Base-by-base conservation (phyloP, 2,888 invertebrate genomes). In the Melangyna quadrimaculata region DNA sequence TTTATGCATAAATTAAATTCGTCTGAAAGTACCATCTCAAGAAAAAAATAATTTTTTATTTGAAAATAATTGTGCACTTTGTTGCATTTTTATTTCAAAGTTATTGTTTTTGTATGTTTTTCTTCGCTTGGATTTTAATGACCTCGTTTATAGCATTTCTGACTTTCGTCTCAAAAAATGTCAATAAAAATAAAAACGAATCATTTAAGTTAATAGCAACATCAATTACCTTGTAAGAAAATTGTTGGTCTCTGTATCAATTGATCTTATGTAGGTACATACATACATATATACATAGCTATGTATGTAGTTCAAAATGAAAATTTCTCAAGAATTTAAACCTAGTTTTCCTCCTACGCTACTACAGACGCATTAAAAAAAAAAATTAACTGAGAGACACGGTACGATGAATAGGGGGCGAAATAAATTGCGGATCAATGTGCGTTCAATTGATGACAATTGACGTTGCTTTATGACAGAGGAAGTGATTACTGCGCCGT, bases 391-490 rank as follows among this genome's bases (percentile, higher is more conserved):
- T 27, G 14, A 27, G 24, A 29, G 45, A 71, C 53, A 48, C 57
- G 48, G 40, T 57, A 35, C 59, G 35, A 24, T 74, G 70, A 73
- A 65, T 27, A 59, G 22, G 63, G 67, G 73, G 57, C 69, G 37
- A 19, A 77, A 78, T 86, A 65, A 78, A 81, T 73, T 63, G 51
- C 69, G 61, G 84, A 86, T 86, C 86, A 86, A 79, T 79, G 79
- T 71, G 83, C 74, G 79, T 71, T 83, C 79, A 83, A 86, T 86
- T 86, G 86, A 78, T 53, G 77, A 43, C 81, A 86, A 86, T 86
- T 86, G 84, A 65, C 77, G 77, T 69, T 81, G 70, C 63, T 81
- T 81, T 81, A 81, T 73, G 72, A 80, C 72, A 22, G 61, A 75
- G 84, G 84, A 80, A 84, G 84, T 79, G 84, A 75, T 84, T 79